Conservation (phyloP, 2,113 vertebrate genomes). For the Hypocryptadius cinnamomeus region DNA sequence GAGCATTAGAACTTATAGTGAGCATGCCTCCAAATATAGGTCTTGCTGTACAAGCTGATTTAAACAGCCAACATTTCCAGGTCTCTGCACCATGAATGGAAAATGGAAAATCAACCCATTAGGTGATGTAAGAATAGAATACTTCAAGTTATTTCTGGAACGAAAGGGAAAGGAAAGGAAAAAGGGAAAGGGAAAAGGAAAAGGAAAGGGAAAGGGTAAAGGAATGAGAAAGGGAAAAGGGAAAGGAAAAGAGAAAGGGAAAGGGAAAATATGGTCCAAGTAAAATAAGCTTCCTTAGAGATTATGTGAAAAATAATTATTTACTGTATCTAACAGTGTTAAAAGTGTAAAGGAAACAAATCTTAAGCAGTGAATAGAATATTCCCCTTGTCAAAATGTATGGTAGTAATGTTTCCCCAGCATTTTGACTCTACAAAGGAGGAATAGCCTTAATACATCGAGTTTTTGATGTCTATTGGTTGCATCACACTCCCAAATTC, state of each 20-base stretch:
- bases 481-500: not conserved
- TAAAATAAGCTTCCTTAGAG: not conserved
- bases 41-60: not conserved
- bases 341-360: not conserved
- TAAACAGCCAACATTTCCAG: not conserved
- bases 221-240: not conserved
- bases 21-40: not conserved
- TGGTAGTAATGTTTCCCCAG: not conserved
- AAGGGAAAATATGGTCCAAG: rapidly evolving
- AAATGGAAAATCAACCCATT: not conserved
- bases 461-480: not conserved
- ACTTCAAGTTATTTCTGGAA: not conserved
- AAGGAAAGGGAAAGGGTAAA: not conserved
- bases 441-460: not conserved
- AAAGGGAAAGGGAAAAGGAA: too few relatives aligned
- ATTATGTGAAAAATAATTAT: not conserved
- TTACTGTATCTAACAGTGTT: not conserved
- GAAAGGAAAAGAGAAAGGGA: not conserved
- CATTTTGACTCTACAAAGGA: not conserved
- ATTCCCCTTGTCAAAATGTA: not conserved
- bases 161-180: too few relatives aligned
- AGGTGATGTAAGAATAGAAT: not conserved
- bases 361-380: not conserved
- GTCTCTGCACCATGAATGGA: not conserved
- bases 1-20: not conserved